phyloP scores from a whole-genome alignment of 1,140 invertebrate genomes.

The Aethina tumida region DNA sequence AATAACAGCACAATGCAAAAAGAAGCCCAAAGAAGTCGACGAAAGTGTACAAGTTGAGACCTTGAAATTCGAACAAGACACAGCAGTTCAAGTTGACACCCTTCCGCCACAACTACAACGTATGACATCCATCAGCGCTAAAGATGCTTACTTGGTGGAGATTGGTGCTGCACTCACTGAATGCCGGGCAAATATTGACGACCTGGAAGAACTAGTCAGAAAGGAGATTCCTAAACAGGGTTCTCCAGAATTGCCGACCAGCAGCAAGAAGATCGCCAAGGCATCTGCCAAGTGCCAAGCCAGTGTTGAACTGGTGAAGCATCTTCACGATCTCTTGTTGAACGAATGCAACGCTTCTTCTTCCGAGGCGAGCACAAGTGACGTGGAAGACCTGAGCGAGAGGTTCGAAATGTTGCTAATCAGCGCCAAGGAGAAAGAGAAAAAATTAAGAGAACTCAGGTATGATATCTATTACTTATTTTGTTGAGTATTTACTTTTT shows the following conservation, averaged over 20 bases:
- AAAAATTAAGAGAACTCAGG: slow-evolving; percentile 63
- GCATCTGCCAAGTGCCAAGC: slow-evolving; percentile 59
- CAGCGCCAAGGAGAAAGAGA: slow-evolving; percentile 61
- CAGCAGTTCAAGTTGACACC: slow-evolving; percentile 69
- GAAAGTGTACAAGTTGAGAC: slow-evolving; percentile 62
- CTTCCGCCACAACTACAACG: slow-evolving; percentile 43
- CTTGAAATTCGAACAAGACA: slow-evolving; percentile 61
- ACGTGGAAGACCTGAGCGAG: slow-evolving; percentile 53
- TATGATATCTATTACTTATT: slow-evolving; percentile 6
- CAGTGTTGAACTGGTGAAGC: slow-evolving; percentile 64
- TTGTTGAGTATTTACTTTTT: too few species aligned
- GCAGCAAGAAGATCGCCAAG: slow-evolving; percentile 51
- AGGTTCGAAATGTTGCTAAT: slow-evolving; percentile 59
- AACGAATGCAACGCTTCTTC: slow-evolving; percentile 59
- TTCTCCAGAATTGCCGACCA: slow-evolving; percentile 40
- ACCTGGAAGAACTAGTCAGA: slow-evolving; percentile 43
- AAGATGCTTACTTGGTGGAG: slow-evolving; percentile 68
- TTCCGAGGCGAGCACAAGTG: slow-evolving; percentile 52
- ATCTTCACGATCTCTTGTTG: slow-evolving; percentile 62
- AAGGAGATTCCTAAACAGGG: slow-evolving; percentile 42
- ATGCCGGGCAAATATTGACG: slow-evolving; percentile 44
- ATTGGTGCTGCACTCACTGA: slow-evolving; percentile 56
- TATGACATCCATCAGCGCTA: slow-evolving; percentile 57
- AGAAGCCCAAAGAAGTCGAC: slow-evolving; percentile 38
- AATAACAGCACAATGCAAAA: slow-evolving; percentile 32